Evolutionary conservation across 2,888 invertebrate genomes (phyloP).

Genomic region (Bhutanitis thaidina): DNA sequence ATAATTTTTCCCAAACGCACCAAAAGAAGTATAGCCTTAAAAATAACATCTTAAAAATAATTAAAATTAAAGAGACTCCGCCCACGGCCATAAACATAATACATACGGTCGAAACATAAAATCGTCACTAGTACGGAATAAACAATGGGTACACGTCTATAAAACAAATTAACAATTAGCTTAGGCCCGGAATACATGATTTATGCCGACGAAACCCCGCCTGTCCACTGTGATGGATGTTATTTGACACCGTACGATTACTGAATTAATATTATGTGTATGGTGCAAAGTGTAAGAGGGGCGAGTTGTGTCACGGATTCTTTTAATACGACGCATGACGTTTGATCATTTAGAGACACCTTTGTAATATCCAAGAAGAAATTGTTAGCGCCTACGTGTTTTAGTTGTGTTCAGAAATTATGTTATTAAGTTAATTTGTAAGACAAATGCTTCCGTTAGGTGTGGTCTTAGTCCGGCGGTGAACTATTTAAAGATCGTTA

Average conservation of each 20-base stretch:
- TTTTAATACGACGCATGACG: too few relatives aligned
- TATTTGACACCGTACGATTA: conserved; percentile 29
- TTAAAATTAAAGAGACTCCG: conserved; percentile 21
- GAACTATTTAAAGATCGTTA: too few relatives aligned
- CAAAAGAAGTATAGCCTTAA: too few relatives aligned
- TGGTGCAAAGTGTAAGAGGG: conserved; percentile 8
- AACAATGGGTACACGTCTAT: conserved; percentile 28
- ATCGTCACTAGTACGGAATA: conserved; percentile 22
- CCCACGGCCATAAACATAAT: conserved; percentile 26
- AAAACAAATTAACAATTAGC: conserved; percentile 47
- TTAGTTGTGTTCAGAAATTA: too few relatives aligned
- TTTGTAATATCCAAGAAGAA: too few relatives aligned
- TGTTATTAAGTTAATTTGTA: too few relatives aligned
- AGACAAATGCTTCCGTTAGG: too few relatives aligned
- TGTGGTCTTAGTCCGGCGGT: too few relatives aligned
- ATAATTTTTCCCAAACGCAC: too few relatives aligned
- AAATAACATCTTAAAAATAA: conserved; percentile 1
- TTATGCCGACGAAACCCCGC: conserved; percentile 50
- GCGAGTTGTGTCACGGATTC: background rate
- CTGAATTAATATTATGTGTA: conserved; percentile 38
- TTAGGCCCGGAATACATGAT: conserved; percentile 41
- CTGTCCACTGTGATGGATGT: conserved; percentile 54
- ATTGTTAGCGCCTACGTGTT: too few relatives aligned
- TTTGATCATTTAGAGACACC: too few relatives aligned
- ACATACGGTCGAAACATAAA: conserved; percentile 24